Evolutionary conservation across 2,797 vertebrate genomes (phyloP).

Genomic region (Acanthornis magna): DNA sequence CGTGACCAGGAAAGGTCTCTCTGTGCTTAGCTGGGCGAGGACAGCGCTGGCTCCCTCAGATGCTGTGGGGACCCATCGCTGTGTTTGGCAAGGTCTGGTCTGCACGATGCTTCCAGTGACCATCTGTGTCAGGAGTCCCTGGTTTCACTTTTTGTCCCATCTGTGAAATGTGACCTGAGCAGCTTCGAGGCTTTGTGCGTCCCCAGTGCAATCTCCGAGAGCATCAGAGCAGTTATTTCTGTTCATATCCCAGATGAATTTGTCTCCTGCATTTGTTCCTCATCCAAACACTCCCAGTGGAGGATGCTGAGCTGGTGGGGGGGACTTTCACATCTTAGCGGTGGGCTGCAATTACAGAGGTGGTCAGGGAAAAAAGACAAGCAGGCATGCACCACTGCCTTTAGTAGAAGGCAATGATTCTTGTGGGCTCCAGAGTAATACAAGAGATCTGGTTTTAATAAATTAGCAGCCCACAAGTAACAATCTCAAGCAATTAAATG

Average conservation of each 20-base stretch:
- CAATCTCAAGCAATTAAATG: conserved; percentile 72
- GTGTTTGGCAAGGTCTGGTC: neutral
- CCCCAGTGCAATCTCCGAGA: neutral
- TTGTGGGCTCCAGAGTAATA: conserved; percentile 66
- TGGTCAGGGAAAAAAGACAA: conserved; percentile 59
- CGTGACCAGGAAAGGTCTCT: neutral
- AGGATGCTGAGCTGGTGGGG: neutral
- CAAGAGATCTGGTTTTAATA: conserved; percentile 67
- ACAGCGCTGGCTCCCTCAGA: neutral
- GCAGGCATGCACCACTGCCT: conserved; percentile 51
- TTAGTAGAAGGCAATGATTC: conserved; percentile 73
- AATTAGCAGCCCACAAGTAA: conserved; percentile 69
- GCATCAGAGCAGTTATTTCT: neutral
- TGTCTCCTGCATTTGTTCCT: neutral
- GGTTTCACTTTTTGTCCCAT: neutral
- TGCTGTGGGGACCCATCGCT: neutral
- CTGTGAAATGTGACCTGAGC: neutral
- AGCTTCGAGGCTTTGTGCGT: neutral
- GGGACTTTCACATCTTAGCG: conserved; percentile 42
- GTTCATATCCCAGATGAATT: neutral
- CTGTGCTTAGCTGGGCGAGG: neutral
- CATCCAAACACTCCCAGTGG: neutral
- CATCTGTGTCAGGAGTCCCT: neutral
- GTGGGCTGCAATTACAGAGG: conserved; percentile 58
- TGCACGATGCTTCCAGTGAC: neutral